Base-by-base conservation (phyloP, 2,113 vertebrate genomes). In the Micromys minutus region DNA sequence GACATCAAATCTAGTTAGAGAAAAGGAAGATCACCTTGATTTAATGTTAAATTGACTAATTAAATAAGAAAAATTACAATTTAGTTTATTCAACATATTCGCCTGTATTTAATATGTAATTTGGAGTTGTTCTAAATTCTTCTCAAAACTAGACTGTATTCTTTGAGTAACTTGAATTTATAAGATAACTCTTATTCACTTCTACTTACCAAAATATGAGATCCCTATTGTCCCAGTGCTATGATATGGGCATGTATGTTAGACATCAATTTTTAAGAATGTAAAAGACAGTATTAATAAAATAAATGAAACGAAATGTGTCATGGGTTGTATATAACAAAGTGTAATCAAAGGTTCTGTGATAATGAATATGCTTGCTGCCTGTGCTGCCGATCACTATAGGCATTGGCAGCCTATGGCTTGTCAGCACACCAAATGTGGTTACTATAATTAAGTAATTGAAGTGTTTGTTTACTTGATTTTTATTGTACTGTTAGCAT, bases 41-140 rank as follows among this genome's bases (percentile, higher is more conserved):
- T 87, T 36, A 84, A 50, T 80, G 36, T 76, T 86, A 39, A 42
- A 77, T 26, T 76, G 13, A 81, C 65, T 91, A 83, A 89, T 93
- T 80, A 95, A 7, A 93, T 2, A 83, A 89, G 69, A 89, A 93
- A 39, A 0, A 75, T 39, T 83, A 16, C 9, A 61, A 63, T 31
- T 89, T 94, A 91, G 93, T 81, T 77, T 90, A 81, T 22, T 92
- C 81, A 83, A 29, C 5, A 77, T 87, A 79, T 81, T 45, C 95
- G 0, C 45, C 26, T 95, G 17, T 94, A 55, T 86, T 95, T 96
- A 59, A 71, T 29, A 39, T 52, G 57, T 74, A 95, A 97, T 86
- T 87, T 83, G 86, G 52, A 79, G 39, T 57, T 42, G 74, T 52
- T 81, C 17, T 80, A 63, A 94, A 39, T 90, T 84, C 29, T 84